These are phyloP conservation scores for Nyctibius grandis DNA, from an alignment of 2,797 vertebrate species.

Conservation along the genomic window DNA sequence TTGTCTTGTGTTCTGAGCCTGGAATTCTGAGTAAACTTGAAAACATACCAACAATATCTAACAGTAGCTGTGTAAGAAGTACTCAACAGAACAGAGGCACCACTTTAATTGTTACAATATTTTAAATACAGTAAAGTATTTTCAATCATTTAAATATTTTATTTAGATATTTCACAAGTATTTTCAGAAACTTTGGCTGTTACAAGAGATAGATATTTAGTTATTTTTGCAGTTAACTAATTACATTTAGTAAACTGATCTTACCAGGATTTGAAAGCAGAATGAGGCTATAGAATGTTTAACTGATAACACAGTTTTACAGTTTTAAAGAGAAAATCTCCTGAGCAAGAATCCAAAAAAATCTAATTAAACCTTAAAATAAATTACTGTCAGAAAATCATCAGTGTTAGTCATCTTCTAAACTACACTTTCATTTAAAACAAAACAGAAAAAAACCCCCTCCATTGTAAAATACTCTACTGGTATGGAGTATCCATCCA, in stretches of 20 bases:
- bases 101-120: background rate
- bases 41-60: background rate
- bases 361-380: background rate
- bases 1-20: background rate
- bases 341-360: background rate
- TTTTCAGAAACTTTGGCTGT: background rate
- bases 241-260: background rate
- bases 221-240: background rate
- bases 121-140: background rate
- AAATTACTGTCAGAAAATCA: background rate
- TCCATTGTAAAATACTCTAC: background rate
- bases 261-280: background rate
- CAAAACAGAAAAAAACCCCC: fast-evolving
- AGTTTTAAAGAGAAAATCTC: background rate
- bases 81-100: background rate
- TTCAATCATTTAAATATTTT: background rate
- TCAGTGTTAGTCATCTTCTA: background rate
- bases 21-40: background rate
- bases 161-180: background rate
- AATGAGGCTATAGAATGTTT: background rate
- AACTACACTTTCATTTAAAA: background rate
- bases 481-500: background rate
- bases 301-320: background rate
- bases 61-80: background rate
- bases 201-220: background rate